Evolutionary conservation across 2,888 invertebrate genomes (phyloP).

Genomic region (Invenusta paracnida): DNA sequence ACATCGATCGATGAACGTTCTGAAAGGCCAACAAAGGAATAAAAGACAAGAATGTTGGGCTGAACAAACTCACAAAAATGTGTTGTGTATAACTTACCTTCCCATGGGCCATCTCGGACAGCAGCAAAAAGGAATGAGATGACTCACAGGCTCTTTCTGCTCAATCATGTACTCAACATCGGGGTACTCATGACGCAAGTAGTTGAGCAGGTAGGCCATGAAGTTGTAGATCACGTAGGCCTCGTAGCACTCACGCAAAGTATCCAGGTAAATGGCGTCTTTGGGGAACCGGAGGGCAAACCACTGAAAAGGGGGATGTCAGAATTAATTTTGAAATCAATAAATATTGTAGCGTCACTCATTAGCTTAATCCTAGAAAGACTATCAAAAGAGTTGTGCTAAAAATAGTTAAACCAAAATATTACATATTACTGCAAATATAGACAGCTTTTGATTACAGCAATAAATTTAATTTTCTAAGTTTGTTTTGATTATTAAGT

Average conservation of each 20-base stretch:
- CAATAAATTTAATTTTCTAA: too few species aligned
- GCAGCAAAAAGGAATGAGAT: conserved; percentile 84
- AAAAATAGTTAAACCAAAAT: too few species aligned
- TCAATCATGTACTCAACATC: conserved; percentile 70
- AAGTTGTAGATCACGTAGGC: conserved; percentile 97
- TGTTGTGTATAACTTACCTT: conserved; percentile 63
- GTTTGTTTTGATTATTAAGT: too few species aligned
- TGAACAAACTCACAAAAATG: not conserved
- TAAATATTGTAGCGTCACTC: too few species aligned
- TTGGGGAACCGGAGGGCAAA: conserved; percentile 79
- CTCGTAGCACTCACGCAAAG: conserved; percentile 88
- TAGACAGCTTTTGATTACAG: too few species aligned
- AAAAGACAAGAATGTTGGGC: not conserved
- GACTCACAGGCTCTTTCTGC: conserved; percentile 74
- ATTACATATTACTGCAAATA: too few species aligned
- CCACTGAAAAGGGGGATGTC: conserved; percentile 68
- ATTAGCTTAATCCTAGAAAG: too few species aligned
- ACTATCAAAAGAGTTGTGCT: too few species aligned
- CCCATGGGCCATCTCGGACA: conserved; percentile 85
- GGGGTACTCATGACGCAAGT: conserved; percentile 73
- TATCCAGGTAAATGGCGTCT: conserved; percentile 84
- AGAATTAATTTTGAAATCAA: too few species aligned
- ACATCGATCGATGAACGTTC: conserved; percentile 84
- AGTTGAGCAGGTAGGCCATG: conserved; percentile 86
- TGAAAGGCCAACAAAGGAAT: conserved; percentile 63